A percentile compares a stretch with the other conserved stretches of the same genome.
Conservation (phyloP, 2,888 invertebrate genomes). For the Leucophenga maculata region DNA sequence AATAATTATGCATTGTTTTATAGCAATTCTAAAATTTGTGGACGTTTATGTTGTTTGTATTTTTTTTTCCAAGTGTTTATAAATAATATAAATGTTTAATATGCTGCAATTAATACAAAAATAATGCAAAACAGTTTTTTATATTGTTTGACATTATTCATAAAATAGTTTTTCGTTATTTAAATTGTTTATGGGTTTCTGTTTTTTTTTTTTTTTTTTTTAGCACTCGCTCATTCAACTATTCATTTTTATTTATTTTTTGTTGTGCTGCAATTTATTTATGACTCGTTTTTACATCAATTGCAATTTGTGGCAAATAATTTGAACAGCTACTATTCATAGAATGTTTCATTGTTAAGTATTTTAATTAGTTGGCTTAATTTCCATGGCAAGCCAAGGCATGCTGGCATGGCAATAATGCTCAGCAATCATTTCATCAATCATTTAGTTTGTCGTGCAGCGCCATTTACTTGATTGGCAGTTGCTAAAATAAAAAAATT, state of each 20-base stretch:
- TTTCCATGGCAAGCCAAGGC: slow-evolving; percentile 34
- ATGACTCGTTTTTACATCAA: slow-evolving; percentile 51
- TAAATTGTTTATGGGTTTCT: too few relatives aligned
- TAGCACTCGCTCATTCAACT: background rate
- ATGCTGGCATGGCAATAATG: background rate
- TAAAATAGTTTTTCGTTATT: too few relatives aligned
- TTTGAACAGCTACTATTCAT: background rate
- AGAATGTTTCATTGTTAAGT: slow-evolving; percentile 36
- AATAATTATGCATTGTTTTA: too few relatives aligned
- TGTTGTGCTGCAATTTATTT: slow-evolving; percentile 50
- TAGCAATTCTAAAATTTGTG: too few relatives aligned
- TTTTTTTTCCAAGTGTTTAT: too few relatives aligned
- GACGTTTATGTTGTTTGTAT: too few relatives aligned
- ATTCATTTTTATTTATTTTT: background rate
- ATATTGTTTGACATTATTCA: too few relatives aligned
- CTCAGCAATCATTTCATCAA: slow-evolving; percentile 19
- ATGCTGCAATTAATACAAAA: too few relatives aligned
- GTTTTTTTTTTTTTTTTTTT: too few relatives aligned
- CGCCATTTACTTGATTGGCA: background rate
- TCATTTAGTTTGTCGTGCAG: background rate
- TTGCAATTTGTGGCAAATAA: slow-evolving; percentile 21
- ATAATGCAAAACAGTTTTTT: too few relatives aligned
- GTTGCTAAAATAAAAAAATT: too few relatives aligned
- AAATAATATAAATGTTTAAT: too few relatives aligned
- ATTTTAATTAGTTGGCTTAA: slow-evolving; percentile 64